phyloP scores from a whole-genome alignment of 2,797 vertebrate genomes.

The Carcharodon carcharias region DNA sequence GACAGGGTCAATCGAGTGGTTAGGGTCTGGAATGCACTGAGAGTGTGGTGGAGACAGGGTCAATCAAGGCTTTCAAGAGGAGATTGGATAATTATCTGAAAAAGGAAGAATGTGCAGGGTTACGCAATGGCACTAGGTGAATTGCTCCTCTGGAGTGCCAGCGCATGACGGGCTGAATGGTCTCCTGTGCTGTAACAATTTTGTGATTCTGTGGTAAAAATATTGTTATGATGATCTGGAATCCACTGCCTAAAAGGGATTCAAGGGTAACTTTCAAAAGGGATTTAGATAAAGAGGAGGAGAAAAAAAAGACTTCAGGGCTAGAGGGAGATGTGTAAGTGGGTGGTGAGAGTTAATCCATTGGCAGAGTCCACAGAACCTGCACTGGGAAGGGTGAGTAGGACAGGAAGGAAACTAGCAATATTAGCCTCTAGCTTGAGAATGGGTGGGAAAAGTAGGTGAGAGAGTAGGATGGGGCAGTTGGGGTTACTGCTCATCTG shows the following conservation, averaged over 20 bases:
- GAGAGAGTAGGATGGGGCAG: neutral
- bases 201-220: neutral
- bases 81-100: neutral
- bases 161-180: neutral
- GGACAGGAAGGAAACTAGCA: neutral
- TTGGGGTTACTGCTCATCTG: too few species aligned
- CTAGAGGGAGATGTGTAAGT: neutral
- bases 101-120: neutral
- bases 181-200: neutral
- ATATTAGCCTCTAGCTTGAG: too few species aligned
- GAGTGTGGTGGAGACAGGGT: neutral
- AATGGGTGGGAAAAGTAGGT: neutral
- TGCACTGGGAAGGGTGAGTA: neutral
- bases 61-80: neutral
- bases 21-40: neutral
- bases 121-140: neutral
- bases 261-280: neutral
- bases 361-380: neutral
- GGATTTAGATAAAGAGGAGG: neutral
- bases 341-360: neutral
- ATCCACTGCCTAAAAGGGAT: neutral
- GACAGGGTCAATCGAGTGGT: neutral
- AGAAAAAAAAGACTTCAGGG: neutral
- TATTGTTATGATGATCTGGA: neutral
- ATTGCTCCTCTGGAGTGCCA: neutral